Conservation (phyloP, 2,113 vertebrate genomes). For the Ochotona princeps region DNA sequence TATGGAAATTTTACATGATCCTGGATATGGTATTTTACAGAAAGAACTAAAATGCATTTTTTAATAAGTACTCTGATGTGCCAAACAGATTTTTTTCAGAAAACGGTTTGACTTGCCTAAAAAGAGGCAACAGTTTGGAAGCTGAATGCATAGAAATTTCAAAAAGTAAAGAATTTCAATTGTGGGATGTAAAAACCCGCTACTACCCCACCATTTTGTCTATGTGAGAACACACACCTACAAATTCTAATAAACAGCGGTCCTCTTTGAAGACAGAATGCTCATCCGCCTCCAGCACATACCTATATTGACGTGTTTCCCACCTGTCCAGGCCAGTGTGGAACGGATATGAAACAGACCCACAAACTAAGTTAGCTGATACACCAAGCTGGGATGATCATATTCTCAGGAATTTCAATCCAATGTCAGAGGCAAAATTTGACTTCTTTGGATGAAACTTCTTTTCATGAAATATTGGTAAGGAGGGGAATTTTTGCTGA, state of each 20-base stretch:
- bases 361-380: rapidly evolving
- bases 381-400: not conserved
- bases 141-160: not conserved
- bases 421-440: not conserved
- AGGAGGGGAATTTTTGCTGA: not conserved
- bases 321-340: not conserved
- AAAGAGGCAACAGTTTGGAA: not conserved
- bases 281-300: not conserved
- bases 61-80: slow-evolving; percentile 63
- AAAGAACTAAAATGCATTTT: slow-evolving; percentile 54
- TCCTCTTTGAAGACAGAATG: not conserved
- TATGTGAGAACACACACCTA: not conserved
- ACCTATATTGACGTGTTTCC: rapidly evolving
- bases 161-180: not conserved
- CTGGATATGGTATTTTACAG: slow-evolving; percentile 36
- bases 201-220: not conserved
- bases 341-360: not conserved
- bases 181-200: not conserved
- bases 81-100: slow-evolving; percentile 31
- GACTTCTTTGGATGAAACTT: not conserved
- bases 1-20: slow-evolving; percentile 57
- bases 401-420: not conserved
- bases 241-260: not conserved
- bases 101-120: not conserved
- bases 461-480: not conserved